These are phyloP conservation scores for Drosophila sucinea DNA, from an alignment of 1,140 invertebrate species.

Conservation along the genomic window DNA sequence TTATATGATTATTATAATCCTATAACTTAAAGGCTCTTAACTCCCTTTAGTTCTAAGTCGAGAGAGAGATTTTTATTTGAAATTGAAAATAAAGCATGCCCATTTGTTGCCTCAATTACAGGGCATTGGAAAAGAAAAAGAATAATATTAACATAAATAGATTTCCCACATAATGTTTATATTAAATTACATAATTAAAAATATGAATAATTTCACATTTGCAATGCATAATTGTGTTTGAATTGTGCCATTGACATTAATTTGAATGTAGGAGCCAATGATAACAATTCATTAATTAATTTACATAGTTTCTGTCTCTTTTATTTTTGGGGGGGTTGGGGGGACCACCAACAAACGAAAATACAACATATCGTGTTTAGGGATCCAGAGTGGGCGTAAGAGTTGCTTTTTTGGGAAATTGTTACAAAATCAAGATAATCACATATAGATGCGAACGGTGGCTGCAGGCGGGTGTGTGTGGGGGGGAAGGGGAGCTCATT, in stretches of 20 bases:
- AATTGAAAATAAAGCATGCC: too few species aligned
- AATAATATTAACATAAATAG: conserved; percentile 13
- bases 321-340: not conserved
- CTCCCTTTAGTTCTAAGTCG: too few species aligned
- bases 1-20: too few species aligned
- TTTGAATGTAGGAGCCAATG: conserved; percentile 7
- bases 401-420: conserved; percentile 38
- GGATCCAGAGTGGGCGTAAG: conserved; percentile 15
- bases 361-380: not conserved
- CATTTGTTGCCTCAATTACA: too few species aligned
- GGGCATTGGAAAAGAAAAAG: not conserved
- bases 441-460: conserved; percentile 14
- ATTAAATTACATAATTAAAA: conserved; percentile 18
- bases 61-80: too few species aligned
- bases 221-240: not conserved
- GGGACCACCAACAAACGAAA: not conserved
- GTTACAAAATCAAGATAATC: conserved; percentile 63
- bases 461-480: not conserved
- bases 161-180: not conserved
- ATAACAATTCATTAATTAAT: conserved; percentile 20
- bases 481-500: conserved; percentile 44
- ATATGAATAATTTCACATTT: conserved; percentile 8
- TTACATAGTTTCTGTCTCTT: not conserved
- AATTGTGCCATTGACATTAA: conserved; percentile 7
- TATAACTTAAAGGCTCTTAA: too few species aligned